Base-by-base conservation (phyloP, 1,140 invertebrate species). In the Aphelinus certus region DNA sequence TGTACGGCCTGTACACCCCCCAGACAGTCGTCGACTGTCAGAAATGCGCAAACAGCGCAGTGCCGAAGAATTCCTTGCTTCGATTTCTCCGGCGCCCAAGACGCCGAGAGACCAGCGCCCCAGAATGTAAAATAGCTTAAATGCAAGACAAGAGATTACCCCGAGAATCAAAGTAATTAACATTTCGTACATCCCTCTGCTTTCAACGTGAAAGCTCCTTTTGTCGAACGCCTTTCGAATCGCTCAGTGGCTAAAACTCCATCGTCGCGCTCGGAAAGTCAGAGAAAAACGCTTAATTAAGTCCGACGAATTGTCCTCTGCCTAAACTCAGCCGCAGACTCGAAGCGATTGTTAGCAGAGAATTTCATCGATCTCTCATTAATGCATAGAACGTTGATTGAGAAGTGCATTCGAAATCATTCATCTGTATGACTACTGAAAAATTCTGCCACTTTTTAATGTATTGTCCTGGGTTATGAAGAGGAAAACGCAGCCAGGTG, bases 241-340 rank as follows among this genome's bases (percentile, higher is more conserved):
- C 42, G 48, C 1, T 45, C 26, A 3, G n/a, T n/a, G 26, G 43
- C 49, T 55, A 74, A 74, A 63, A 69, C 43, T 68, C 47, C 42
- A 5, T 55, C 45, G 26, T 56, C 47, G 2, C 45, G 56, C 10
- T 42, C 7, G 42, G 10, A 48, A 45, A 63, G 68, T 65, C 66
- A 49, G 58, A 69, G 76, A 77, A 80, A 77, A 82, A 79, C 80
- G 79, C 77, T 83, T 82, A 82, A 82, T 82, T 82, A 81, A 82
- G 79, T 71, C 78, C 57, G 26, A 42, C 65, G 56, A 55, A 68
- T 73, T 3, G 55, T 1, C 56, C 65, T 68, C 61, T 67, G 56
- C 69, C 58, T 72, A 71, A 71, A 71, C 65, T 71, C 26, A 3
- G 3, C 4, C 49, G 49, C 49, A 46, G 56, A 65, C 51, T 51